These are phyloP conservation scores for Rhinogobius similis DNA, from an alignment of 2,113 vertebrate species.

Conservation along the genomic window DNA sequence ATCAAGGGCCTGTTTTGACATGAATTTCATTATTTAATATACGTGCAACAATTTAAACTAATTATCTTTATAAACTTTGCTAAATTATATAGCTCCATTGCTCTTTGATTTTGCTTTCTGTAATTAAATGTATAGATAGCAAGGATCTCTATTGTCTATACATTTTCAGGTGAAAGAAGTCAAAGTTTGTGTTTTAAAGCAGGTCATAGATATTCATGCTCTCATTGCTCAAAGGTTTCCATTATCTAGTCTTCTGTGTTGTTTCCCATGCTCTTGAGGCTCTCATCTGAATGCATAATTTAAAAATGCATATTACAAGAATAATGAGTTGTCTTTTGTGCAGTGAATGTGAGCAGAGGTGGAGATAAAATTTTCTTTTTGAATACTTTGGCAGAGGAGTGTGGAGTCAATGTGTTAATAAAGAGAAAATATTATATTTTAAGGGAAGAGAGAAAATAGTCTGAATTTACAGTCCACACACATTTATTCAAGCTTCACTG, in stretches of 20 bases:
- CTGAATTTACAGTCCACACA: slow-evolving; percentile 6
- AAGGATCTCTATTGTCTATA: background rate
- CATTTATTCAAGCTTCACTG: slow-evolving; percentile 1
- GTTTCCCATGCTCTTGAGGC: slow-evolving; percentile 31
- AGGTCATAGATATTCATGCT: slow-evolving; percentile 40
- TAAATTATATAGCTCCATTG: no score
- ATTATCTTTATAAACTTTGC: background rate
- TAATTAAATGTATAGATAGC: background rate
- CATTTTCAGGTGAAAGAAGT: slow-evolving; percentile 16
- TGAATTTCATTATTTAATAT: no score
- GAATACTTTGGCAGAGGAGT: background rate
- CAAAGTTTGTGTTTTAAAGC: slow-evolving; percentile 26
- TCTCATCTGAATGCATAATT: slow-evolving; percentile 40
- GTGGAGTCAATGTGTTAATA: background rate
- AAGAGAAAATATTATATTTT: background rate
- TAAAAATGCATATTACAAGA: slow-evolving; percentile 32
- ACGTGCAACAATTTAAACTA: no score
- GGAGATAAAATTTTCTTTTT: slow-evolving; percentile 15
- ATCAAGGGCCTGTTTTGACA: no score
- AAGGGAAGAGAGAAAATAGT: background rate
- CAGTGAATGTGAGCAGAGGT: slow-evolving; percentile 8
- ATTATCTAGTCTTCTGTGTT: slow-evolving; percentile 28
- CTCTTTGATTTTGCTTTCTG: slow-evolving; percentile 20
- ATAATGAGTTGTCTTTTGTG: slow-evolving; percentile 31
- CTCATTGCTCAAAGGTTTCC: slow-evolving; percentile 14